Evolutionary conservation across 2,113 vertebrate species (phyloP).

Genomic region (Tragelaphus imberbis): DNA sequence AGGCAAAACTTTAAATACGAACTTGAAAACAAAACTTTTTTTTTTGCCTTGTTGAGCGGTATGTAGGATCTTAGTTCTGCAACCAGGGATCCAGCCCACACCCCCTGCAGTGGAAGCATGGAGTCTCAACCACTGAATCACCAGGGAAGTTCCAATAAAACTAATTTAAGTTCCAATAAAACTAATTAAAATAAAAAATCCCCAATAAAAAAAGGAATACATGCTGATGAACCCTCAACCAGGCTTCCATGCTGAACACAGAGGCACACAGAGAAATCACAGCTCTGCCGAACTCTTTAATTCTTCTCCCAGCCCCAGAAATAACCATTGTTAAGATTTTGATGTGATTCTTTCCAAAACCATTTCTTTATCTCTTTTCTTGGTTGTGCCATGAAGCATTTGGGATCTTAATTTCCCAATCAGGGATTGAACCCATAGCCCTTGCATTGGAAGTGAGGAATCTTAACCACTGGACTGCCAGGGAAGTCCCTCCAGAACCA

Average conservation of each 20-base stretch:
- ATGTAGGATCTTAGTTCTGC: not conserved
- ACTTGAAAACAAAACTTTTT: not conserved
- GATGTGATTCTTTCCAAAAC: not conserved
- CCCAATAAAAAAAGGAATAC: not conserved
- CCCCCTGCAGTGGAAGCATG: not conserved
- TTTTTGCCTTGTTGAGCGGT: not conserved
- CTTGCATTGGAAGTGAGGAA: not conserved
- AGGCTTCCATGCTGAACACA: not conserved
- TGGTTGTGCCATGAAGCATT: not conserved
- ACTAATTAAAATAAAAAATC: not conserved
- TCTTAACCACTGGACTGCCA: not conserved
- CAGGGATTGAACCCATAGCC: not conserved
- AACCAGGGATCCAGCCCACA: not conserved
- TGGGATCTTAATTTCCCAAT: not conserved
- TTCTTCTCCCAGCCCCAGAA: not conserved
- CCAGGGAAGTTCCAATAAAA: not conserved
- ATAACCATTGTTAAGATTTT: not conserved
- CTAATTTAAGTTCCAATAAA: not conserved
- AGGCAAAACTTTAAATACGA: not conserved
- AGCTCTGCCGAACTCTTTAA: not conserved
- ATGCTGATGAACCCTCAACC: not conserved
- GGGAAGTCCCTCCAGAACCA: not conserved
- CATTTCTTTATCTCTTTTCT: not conserved
- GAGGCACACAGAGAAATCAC: not conserved
- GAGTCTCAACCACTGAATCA: not conserved